These are phyloP conservation scores for Chouioia cunea DNA, from an alignment of 2,888 invertebrate genomes.

Conservation along the genomic window DNA sequence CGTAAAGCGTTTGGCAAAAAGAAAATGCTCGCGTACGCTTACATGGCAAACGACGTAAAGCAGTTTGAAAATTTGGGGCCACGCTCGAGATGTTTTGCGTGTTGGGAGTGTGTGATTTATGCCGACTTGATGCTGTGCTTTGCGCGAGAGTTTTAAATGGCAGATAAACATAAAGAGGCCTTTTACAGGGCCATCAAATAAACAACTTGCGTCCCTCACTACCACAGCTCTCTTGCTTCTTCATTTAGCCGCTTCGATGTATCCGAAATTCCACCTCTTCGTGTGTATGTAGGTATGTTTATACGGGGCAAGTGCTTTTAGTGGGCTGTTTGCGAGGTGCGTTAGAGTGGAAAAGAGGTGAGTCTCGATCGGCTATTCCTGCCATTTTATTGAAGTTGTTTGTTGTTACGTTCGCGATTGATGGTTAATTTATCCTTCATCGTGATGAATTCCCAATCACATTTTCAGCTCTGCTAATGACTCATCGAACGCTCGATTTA, in stretches of 20 bases:
- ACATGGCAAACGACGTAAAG: too few species aligned
- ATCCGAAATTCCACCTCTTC: background rate
- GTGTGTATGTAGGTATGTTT: background rate
- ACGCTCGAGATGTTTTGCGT: constrained; percentile 49
- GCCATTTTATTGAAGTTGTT: too few species aligned
- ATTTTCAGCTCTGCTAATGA: background rate
- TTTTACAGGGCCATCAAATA: constrained; percentile 69
- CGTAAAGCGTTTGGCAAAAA: too few species aligned
- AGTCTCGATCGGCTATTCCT: constrained; percentile 19
- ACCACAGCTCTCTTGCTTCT: constrained; percentile 52
- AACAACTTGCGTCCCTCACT: constrained; percentile 68
- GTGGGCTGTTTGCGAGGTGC: background rate
- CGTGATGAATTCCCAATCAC: constrained; percentile 17
- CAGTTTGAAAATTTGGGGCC: background rate
- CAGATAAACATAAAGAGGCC: constrained; percentile 69
- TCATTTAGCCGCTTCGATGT: constrained; percentile 1
- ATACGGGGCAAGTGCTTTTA: background rate
- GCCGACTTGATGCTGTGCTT: constrained; percentile 66
- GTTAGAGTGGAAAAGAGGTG: too few species aligned
- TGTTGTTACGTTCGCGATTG: constrained; percentile 1
- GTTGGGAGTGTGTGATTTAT: constrained; percentile 66
- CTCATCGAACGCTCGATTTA: too few species aligned
- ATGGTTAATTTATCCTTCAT: background rate
- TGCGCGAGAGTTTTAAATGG: constrained; percentile 68
- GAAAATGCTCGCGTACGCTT: too few species aligned